Percentiles rank a stretch among this genome's conserved stretches.
phyloP scores from a whole-genome alignment of 2,888 invertebrate genomes.

The Parelbella ahira region DNA sequence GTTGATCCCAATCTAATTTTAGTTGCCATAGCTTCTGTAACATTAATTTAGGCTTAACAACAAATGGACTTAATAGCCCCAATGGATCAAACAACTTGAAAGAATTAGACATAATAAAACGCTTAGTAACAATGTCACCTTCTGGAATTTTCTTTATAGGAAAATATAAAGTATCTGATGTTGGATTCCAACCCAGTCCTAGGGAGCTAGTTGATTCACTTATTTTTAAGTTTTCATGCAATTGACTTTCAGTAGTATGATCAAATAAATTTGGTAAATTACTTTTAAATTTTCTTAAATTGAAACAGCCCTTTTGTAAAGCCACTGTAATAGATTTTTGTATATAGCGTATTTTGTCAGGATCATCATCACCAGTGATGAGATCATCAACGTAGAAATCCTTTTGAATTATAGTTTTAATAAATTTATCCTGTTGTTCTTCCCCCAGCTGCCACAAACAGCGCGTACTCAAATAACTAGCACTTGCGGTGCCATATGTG shows the following conservation, averaged over 20 bases:
- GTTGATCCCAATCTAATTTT: slow-evolving; percentile 28
- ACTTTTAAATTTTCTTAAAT: slow-evolving; percentile 29
- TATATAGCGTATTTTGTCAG: slow-evolving; percentile 19
- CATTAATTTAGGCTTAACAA: slow-evolving; percentile 26
- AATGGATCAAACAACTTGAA: slow-evolving; percentile 31
- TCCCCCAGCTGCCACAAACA: slow-evolving; percentile 30
- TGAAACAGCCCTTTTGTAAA: slow-evolving; percentile 26
- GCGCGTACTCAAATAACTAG: slow-evolving; percentile 28
- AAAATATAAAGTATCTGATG: slow-evolving; percentile 28
- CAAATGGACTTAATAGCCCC: slow-evolving; percentile 25
- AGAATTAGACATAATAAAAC: slow-evolving; percentile 30
- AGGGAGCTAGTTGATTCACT: slow-evolving; percentile 33
- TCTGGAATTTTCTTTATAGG: slow-evolving; percentile 21
- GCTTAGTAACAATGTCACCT: slow-evolving; percentile 25
- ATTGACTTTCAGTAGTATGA: not conserved
- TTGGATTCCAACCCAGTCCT: slow-evolving; percentile 32
- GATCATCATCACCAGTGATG: slow-evolving; percentile 27
- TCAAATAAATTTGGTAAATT: slow-evolving; percentile 10
- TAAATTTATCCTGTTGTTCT: slow-evolving; percentile 13
- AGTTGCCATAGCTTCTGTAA: slow-evolving; percentile 28
- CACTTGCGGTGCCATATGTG: slow-evolving; percentile 31
- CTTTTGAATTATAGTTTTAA: slow-evolving; percentile 26
- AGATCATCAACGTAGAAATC: slow-evolving; percentile 30
- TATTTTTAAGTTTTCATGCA: slow-evolving; percentile 25
- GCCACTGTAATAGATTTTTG: slow-evolving; percentile 17